phyloP scores from a whole-genome alignment of 2,113 vertebrate genomes.

The Smithornis capensis region DNA sequence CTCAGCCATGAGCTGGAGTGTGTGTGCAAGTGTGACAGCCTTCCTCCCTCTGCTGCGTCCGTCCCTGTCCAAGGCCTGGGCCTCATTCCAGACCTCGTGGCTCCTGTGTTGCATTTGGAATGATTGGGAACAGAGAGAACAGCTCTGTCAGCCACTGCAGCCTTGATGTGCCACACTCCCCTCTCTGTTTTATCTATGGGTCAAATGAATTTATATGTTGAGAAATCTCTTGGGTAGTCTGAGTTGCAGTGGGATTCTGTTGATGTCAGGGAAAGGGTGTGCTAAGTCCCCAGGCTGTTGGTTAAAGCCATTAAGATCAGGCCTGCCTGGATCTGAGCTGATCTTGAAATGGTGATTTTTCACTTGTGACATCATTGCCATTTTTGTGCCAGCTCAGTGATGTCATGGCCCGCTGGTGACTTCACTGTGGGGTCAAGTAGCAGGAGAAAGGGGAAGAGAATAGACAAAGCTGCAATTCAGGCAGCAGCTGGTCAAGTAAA shows the following conservation, averaged over 20 bases:
- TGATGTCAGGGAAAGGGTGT: not conserved
- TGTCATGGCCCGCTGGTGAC: not conserved
- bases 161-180: fast-evolving
- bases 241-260: not conserved
- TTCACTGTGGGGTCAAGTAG: not conserved
- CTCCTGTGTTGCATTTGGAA: not conserved
- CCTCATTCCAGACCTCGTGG: fast-evolving
- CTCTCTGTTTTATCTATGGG: fast-evolving
- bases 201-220: not conserved
- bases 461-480: constrained; percentile 43
- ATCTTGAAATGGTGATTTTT: not conserved
- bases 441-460: not conserved
- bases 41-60: not conserved
- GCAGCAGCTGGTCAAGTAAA: constrained; percentile 54
- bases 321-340: not conserved
- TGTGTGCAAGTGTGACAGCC: not conserved
- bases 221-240: not conserved
- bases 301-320: not conserved
- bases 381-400: constrained; percentile 32
- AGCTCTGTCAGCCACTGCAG: fast-evolving
- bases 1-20: not conserved
- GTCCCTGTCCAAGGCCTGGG: fast-evolving
- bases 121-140: not conserved
- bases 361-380: not conserved
- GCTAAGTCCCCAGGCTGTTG: not conserved